Evolutionary conservation across 2,888 invertebrate species (phyloP), one percentile per base, ranked within the genome.

Genomic region (Marronus borbonicus): DNA sequence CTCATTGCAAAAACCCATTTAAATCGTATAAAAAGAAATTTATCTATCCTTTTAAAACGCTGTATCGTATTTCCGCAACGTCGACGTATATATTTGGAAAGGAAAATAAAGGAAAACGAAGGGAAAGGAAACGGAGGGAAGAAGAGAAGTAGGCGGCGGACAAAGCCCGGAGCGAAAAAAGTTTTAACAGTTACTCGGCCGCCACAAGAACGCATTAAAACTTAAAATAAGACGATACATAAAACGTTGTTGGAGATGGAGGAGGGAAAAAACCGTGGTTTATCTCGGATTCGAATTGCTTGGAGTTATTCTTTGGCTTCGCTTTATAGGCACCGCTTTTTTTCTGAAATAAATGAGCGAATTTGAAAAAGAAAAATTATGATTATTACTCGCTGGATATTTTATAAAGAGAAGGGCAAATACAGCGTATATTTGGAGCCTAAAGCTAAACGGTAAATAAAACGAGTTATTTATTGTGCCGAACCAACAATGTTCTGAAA

Each of bases 1-100:
- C 62, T 31, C 62, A 68, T 68, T 50, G 49, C 68, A 50, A 68
- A 68, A 68, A 49, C 68, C 68, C 68, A 68, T 68, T 68, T 50
- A 50, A 50, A 68, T 68, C 68, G 68, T 24, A 50, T 68, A 68
- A 68, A 50, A 68, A 68, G 68, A 68, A 68, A 68, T 68, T 68
- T 68, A 68, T 68, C 68, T 68, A 20, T 24, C 14, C 68, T 24
- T 68, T 68, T 68, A 50, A 68, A 68, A 50, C 24, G 50, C 49
- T 68, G 68, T 68, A 68, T 68, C 68, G 68, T 50, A 49, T 68
- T 50, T 68, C 28, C 12, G 28, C 68, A 39, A 50, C 50, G 66
- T 62, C 31, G 12, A 20, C 66, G 50, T 50, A 20, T 50, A 49
- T 50, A 50, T 68, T 50, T 50, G 28, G 24, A 12, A 20, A 7